phyloP scores from a whole-genome alignment of 2,113 vertebrate species.

The Heliornis fulica region DNA sequence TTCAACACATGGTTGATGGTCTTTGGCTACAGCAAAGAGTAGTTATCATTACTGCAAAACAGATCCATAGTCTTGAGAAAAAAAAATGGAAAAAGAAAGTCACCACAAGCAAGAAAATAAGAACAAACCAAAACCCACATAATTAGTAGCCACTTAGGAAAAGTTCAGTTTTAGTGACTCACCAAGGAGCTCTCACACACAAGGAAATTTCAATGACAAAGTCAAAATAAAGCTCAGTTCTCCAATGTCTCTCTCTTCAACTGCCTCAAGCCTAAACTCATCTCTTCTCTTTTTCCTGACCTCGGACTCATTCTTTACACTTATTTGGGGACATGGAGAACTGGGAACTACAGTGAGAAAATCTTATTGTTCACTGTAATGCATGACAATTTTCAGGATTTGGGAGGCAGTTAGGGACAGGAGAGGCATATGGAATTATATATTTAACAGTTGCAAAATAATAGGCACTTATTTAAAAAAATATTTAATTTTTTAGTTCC shows the following conservation, averaged over 20 bases:
- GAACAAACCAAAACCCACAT: not conserved
- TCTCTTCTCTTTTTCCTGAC: not conserved
- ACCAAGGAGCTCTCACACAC: not conserved
- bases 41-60: not conserved
- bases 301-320: not conserved
- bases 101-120: not conserved
- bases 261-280: not conserved
- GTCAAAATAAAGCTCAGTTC: not conserved
- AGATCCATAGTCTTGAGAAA: not conserved
- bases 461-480: not conserved
- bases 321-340: not conserved
- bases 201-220: not conserved
- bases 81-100: not conserved
- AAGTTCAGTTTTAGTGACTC: not conserved
- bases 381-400: not conserved
- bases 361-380: not conserved
- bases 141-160: not conserved
- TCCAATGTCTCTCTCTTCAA: not conserved
- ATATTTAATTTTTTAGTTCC: not conserved
- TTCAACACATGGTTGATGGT: not conserved
- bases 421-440: not conserved
- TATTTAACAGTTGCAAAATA: not conserved
- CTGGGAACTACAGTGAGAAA: not conserved
- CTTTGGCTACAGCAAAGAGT: not conserved
- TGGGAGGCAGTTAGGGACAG: not conserved